phyloP scores from a whole-genome alignment of 2,113 vertebrate species.

The Todiramphus saurophagus region DNA sequence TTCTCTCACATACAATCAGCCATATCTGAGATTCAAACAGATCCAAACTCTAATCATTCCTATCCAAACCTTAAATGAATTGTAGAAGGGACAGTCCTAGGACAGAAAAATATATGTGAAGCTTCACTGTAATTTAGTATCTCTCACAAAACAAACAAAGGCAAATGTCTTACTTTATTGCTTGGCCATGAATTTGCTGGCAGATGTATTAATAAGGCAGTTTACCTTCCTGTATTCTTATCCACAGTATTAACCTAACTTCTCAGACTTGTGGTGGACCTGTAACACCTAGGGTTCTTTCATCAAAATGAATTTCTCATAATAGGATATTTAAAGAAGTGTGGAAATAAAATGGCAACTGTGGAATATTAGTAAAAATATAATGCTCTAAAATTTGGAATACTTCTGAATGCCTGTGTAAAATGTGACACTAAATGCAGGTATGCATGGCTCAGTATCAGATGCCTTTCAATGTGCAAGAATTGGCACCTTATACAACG shows the following conservation, averaged over 20 bases:
- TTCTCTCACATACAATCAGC: neutral
- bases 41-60: neutral
- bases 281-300: neutral
- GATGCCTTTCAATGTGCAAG: neutral
- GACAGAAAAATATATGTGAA: neutral
- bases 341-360: neutral
- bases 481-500: neutral
- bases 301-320: neutral
- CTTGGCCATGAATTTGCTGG: neutral
- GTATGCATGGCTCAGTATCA: neutral
- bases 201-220: neutral
- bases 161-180: neutral
- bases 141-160: neutral
- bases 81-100: neutral
- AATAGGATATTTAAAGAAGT: neutral
- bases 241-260: neutral
- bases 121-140: neutral
- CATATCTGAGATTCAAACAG: neutral
- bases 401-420: neutral
- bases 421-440: neutral
- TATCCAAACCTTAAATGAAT: neutral
- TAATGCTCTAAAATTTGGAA: neutral
- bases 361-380: neutral
- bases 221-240: neutral
- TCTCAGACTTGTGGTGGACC: neutral